These are phyloP conservation scores for Diadophis punctatus DNA, from an alignment of 2,113 vertebrate species.

Conservation along the genomic window DNA sequence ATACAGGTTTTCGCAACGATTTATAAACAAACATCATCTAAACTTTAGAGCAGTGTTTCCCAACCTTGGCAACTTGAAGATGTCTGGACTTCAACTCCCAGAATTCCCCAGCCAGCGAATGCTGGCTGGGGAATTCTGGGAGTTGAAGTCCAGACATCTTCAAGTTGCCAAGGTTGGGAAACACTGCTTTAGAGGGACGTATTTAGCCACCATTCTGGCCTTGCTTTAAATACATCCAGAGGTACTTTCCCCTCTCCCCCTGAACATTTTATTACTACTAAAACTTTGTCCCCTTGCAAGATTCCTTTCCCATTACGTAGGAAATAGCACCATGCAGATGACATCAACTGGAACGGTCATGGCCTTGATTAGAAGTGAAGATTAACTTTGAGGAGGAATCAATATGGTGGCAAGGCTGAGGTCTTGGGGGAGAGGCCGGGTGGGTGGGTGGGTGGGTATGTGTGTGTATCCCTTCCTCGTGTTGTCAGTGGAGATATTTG, in stretches of 20 bases:
- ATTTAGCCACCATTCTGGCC: not conserved
- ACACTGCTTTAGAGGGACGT: too few species aligned
- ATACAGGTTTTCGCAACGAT: not conserved
- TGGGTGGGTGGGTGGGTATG: not conserved
- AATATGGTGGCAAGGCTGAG: not conserved
- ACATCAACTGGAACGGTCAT: not conserved
- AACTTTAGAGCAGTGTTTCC: too few species aligned
- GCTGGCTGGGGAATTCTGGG: too few species aligned
- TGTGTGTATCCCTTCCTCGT: not conserved
- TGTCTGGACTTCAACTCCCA: too few species aligned
- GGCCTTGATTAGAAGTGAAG: not conserved
- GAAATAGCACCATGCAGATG: not conserved
- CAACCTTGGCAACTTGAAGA: too few species aligned
- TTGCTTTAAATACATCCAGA: not conserved
- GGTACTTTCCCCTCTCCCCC: not conserved
- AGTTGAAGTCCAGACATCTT: too few species aligned
- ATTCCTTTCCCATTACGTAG: not conserved
- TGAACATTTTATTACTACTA: not conserved
- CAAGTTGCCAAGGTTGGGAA: too few species aligned
- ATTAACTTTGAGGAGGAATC: not conserved
- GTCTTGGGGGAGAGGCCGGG: not conserved
- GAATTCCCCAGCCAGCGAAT: too few species aligned
- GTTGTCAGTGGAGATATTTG: not conserved
- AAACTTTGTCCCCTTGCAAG: not conserved
- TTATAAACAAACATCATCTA: not conserved